Evolutionary conservation across 2,797 vertebrate genomes (phyloP).

Genomic region (Danio tinwini): DNA sequence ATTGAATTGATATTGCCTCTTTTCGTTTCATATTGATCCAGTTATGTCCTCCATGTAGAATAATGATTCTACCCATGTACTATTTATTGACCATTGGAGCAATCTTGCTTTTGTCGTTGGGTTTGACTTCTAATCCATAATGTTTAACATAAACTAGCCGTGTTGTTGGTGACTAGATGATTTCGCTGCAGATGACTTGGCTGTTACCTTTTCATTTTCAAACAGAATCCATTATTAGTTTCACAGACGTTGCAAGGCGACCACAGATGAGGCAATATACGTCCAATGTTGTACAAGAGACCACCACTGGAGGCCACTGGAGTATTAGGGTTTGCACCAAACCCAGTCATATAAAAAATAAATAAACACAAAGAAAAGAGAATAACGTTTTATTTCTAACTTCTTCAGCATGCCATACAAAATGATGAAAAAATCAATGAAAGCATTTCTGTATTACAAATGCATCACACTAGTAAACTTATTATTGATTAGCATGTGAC

Average conservation of each 20-base stretch:
- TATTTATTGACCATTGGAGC: background rate
- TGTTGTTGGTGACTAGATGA: background rate
- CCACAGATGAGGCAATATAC: slow-evolving; percentile 7
- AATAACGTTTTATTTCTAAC: slow-evolving; percentile 72
- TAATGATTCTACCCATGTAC: background rate
- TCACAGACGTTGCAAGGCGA: background rate
- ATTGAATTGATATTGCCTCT: slow-evolving; percentile 3
- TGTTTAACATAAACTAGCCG: background rate
- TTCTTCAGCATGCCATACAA: slow-evolving; percentile 79
- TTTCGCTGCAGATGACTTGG: background rate
- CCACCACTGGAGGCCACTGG: slow-evolving; percentile 26
- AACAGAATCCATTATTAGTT: background rate
- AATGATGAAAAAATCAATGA: slow-evolving; percentile 73
- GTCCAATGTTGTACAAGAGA: background rate
- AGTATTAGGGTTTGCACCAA: background rate
- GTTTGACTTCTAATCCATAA: slow-evolving; percentile 18
- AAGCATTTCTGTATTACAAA: slow-evolving; percentile 70
- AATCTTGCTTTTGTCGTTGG: background rate
- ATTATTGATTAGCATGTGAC: slow-evolving; percentile 28
- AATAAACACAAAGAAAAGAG: slow-evolving; percentile 63
- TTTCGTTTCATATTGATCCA: slow-evolving; percentile 22
- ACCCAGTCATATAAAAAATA: too few species aligned
- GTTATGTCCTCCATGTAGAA: slow-evolving; percentile 1
- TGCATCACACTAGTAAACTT: slow-evolving; percentile 48
- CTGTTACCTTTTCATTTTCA: background rate